Conservation (phyloP, 2,888 invertebrate species). For the Sinhomidia bicolor region DNA sequence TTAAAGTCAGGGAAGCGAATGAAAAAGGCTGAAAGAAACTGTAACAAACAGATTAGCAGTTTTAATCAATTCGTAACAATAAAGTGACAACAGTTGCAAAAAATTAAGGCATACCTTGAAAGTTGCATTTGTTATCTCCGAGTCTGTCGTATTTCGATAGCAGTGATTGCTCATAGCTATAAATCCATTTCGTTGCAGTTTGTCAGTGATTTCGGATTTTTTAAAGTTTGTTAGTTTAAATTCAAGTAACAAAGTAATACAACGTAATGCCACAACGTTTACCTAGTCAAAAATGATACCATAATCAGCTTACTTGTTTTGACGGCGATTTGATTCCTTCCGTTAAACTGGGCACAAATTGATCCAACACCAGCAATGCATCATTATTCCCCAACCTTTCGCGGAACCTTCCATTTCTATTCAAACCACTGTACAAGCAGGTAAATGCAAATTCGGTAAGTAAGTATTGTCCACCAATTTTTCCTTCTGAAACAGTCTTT, state of each 20-base stretch:
- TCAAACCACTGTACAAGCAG: constrained; percentile 73
- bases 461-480: constrained; percentile 62
- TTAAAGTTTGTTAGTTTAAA: constrained; percentile 71
- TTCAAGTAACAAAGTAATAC: constrained; percentile 67
- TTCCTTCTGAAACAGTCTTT: constrained; percentile 63
- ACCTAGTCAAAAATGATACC: constrained; percentile 52
- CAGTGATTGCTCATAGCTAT: constrained; percentile 74
- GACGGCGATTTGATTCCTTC: constrained; percentile 73
- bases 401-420: constrained; percentile 61
- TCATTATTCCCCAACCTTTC: constrained; percentile 24
- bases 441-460: constrained; percentile 72
- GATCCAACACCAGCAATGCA: constrained; percentile 52
- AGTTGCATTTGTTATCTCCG: constrained; percentile 74
- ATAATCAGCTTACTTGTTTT: constrained; percentile 68
- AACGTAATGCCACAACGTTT: constrained; percentile 72
- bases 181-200: constrained; percentile 70
- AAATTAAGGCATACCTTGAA: constrained; percentile 70
- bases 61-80: not conserved
- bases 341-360: constrained; percentile 63
- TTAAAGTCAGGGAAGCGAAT: constrained; percentile 72
- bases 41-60: not conserved
- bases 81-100: not conserved
- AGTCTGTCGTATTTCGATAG: constrained; percentile 70
- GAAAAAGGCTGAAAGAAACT: constrained; percentile 76
- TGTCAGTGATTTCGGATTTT: constrained; percentile 67